Percentiles rank a stretch among this genome's conserved stretches.
Conservation (phyloP, 2,797 vertebrate species). For the Microctenopoma steveboyesi region DNA sequence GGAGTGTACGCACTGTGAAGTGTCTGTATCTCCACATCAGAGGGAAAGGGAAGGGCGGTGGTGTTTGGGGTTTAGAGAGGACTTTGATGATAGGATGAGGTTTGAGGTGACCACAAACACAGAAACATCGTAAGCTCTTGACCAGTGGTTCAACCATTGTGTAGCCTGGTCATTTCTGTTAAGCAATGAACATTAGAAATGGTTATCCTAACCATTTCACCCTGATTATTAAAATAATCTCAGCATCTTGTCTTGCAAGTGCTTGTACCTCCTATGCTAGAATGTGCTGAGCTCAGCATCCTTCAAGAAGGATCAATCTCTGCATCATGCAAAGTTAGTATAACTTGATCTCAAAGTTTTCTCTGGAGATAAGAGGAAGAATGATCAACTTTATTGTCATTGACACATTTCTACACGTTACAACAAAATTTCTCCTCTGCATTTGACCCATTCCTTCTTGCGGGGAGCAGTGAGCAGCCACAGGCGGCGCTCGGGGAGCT, state of each 20-base stretch:
- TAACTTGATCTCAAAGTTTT: constrained; percentile 12
- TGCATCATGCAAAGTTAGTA: constrained; percentile 34
- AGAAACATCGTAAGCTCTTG: constrained; percentile 25
- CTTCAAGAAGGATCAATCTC: constrained; percentile 18
- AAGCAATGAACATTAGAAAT: constrained; percentile 10
- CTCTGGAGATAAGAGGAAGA: background rate
- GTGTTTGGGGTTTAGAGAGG: constrained; percentile 51
- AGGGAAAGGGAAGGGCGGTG: constrained; percentile 57
- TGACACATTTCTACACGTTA: too few species aligned
- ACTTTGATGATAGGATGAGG: constrained; percentile 71
- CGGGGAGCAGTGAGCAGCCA: too few species aligned
- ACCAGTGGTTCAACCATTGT: constrained; percentile 24
- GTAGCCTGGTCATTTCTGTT: background rate
- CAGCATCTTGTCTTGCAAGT: background rate
- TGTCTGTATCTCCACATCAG: constrained; percentile 74
- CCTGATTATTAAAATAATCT: constrained; percentile 17
- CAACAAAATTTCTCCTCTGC: too few species aligned
- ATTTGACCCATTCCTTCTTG: too few species aligned
- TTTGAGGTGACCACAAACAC: constrained; percentile 61
- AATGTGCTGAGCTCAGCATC: constrained; percentile 56
- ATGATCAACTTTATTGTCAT: too few species aligned
- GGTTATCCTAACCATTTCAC: constrained; percentile 8
- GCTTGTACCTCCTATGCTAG: constrained; percentile 41
- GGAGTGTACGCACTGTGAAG: constrained; percentile 50
- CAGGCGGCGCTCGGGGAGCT: too few species aligned